phyloP scores from a whole-genome alignment of 2,797 vertebrate species.

The Buphagus erythrorhynchus region DNA sequence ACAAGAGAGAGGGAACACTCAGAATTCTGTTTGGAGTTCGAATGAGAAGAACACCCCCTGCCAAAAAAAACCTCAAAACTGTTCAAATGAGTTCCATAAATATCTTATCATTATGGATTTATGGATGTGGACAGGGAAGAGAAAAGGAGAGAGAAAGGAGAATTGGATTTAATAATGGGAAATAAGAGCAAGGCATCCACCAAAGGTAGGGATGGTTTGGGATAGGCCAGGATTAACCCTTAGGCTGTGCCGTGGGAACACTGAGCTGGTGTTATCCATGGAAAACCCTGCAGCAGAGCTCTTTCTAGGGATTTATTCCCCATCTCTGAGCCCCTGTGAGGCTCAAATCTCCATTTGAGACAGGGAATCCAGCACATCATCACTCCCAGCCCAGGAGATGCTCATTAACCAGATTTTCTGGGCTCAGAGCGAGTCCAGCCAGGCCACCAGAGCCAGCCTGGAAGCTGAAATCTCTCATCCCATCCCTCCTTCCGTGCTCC shows the following conservation, averaged over 20 bases:
- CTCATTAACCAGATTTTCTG: background rate
- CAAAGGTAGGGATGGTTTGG: background rate
- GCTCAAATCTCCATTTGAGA: background rate
- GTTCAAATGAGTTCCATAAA: background rate
- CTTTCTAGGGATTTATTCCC: background rate
- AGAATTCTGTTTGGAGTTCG: background rate
- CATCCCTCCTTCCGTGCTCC: background rate
- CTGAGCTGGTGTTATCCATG: background rate
- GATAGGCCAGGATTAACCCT: background rate
- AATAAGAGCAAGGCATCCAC: background rate
- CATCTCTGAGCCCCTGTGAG: background rate
- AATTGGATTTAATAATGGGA: background rate
- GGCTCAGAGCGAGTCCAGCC: background rate
- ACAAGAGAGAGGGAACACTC: background rate
- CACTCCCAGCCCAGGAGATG: background rate
- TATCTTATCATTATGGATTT: slow-evolving; percentile 13
- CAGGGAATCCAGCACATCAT: background rate
- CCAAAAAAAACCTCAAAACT: background rate
- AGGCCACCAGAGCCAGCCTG: background rate
- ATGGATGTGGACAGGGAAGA: background rate
- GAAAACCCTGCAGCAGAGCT: background rate
- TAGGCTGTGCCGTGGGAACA: background rate
- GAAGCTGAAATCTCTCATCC: background rate
- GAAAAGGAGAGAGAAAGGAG: background rate
- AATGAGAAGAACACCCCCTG: background rate